Evolutionary conservation across 2,113 vertebrate species (phyloP), one percentile per base, ranked within the genome.

Genomic region (Seriola aureovittata): DNA sequence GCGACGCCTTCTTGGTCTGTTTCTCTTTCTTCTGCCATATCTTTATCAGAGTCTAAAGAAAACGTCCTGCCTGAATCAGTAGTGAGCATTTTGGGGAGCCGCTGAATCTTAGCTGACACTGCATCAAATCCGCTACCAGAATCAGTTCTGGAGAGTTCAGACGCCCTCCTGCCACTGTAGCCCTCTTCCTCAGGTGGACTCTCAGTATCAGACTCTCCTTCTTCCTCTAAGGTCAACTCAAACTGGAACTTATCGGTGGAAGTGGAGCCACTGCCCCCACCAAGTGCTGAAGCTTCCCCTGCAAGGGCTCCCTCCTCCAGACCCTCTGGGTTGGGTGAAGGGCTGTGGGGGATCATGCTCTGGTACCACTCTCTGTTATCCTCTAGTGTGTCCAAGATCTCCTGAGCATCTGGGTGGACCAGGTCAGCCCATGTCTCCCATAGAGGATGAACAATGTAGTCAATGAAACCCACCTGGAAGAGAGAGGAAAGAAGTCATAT

Each of bases 351-450:
- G 81, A 99, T 97, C 96, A 97, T 97, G 93, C 97, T 97, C 90
- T 97, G 97, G 92, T 98, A 99, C 97, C 97, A 99, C 34, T 98
- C 96, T 11, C 97, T 93, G 92, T 99, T 98, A 88, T 99, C 97
- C 89, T 99, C 97, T 81, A 98, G 90, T 0, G 95, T 98, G 93
- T 98, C 97, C 81, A 99, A 91, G 82, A 99, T 96, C 84, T 96
- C 97, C 88, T 98, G 97, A 3, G 97, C 97, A 0, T 98, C 97
- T 0, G 97, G 97, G 55, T 99, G 97, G 21, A 98, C 97, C 4
- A 98, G 93, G 79, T 99, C 97, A 0, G 97, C 97, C 97, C 97
- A 99, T 0, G 97, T 97, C 90, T 98, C 97, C 97, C 97, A 99
- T 70, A 99, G 92, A 0, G 97, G 97, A 84, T 98, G 97, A 25